Evolutionary conservation across 2,888 invertebrate genomes (phyloP).

Genomic region (Eledona agricola): DNA sequence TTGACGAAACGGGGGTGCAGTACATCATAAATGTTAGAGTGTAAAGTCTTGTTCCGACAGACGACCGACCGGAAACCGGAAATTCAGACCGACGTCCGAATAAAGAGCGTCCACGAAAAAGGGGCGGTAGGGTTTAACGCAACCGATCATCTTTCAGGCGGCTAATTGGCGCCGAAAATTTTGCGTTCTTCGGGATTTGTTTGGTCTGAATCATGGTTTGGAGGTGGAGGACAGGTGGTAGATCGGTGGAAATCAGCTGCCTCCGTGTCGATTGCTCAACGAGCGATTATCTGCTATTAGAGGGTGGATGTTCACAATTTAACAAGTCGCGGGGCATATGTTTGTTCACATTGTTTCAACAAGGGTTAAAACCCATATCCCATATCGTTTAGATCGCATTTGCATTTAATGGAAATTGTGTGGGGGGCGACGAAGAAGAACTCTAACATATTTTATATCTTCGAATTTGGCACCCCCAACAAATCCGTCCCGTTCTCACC

Average conservation of each 20-base stretch:
- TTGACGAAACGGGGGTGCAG: slow-evolving; percentile 48
- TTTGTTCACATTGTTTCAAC: slow-evolving; percentile 54
- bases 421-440: background rate
- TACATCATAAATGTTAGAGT: slow-evolving; percentile 61
- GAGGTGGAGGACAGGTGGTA: slow-evolving; percentile 26
- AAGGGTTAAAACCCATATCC: slow-evolving; percentile 40
- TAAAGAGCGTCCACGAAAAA: slow-evolving; percentile 56
- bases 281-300: slow-evolving; percentile 37
- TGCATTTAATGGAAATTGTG: slow-evolving; percentile 6
- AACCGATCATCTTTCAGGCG: slow-evolving; percentile 59
- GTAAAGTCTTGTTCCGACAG: slow-evolving; percentile 64
- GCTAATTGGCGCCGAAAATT: slow-evolving; percentile 56
- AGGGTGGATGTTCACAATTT: slow-evolving; percentile 41
- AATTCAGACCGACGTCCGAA: slow-evolving; percentile 62
- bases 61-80: slow-evolving; percentile 62
- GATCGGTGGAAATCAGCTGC: no score
- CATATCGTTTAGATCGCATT: slow-evolving; percentile 2
- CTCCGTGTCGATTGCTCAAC: slow-evolving; percentile 34
- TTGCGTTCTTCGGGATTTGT: slow-evolving; percentile 39
- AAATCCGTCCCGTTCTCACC: slow-evolving; percentile 29
- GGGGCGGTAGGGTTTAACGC: slow-evolving; percentile 44
- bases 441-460: background rate
- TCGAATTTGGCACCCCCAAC: no score
- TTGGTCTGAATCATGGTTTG: slow-evolving; percentile 4
- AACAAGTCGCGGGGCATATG: slow-evolving; percentile 49